A percentile compares a stretch with the other conserved stretches of the same genome.
Evolutionary conservation across 2,888 invertebrate species (phyloP).

Genomic region (Oxyteleia sp.): DNA sequence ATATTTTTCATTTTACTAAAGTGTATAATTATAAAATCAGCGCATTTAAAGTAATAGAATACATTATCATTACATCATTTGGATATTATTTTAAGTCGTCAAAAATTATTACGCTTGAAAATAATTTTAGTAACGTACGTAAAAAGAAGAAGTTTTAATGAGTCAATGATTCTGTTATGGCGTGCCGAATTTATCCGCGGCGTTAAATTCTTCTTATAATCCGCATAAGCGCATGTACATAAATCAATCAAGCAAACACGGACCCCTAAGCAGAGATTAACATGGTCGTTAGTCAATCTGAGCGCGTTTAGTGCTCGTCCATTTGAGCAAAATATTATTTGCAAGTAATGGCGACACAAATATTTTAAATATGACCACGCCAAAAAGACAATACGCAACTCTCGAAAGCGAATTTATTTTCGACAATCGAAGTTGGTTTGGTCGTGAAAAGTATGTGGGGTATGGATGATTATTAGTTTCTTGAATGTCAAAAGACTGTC

Average conservation of each 20-base stretch:
- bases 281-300: constrained; percentile 56
- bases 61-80: too few species aligned
- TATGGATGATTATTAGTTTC: too few species aligned
- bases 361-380: background rate
- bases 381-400: background rate
- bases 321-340: constrained; percentile 28
- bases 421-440: background rate
- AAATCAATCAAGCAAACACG: constrained; percentile 57
- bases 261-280: constrained; percentile 56
- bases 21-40: too few species aligned
- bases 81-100: too few species aligned
- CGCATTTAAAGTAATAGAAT: too few species aligned
- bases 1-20: too few species aligned
- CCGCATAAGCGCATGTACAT: constrained; percentile 48
- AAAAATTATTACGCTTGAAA: too few species aligned
- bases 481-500: too few species aligned
- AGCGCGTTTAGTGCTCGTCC: constrained; percentile 3
- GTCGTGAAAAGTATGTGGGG: too few species aligned
- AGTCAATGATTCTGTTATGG: constrained; percentile 21
- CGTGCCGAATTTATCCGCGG: constrained; percentile 33
- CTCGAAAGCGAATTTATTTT: background rate
- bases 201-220: constrained; percentile 58
- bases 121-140: too few species aligned
- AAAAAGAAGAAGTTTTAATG: constrained; percentile 12
- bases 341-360: constrained; percentile 7